A percentile compares a stretch with the other conserved stretches of the same genome.
Conservation (phyloP, 2,888 invertebrate species). For the Heliconius sara region DNA sequence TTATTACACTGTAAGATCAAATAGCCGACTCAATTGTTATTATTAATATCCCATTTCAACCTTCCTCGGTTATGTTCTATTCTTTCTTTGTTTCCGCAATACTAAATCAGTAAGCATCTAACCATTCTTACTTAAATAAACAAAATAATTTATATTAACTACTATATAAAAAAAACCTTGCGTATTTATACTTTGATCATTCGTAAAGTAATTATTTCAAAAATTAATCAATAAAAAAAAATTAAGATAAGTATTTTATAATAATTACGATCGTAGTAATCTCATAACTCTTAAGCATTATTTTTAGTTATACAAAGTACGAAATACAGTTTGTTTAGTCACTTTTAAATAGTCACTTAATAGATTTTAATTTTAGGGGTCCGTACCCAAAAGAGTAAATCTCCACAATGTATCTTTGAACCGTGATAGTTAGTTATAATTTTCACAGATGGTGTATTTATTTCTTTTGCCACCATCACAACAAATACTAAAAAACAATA, state of each 20-base stretch:
- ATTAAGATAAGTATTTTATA: too few species aligned
- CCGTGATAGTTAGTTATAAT: too few species aligned
- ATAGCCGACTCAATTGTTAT: conserved; percentile 69
- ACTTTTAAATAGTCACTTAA: neutral
- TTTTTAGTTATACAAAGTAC: neutral
- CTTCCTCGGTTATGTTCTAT: conserved; percentile 63
- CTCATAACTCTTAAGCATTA: neutral
- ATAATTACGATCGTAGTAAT: neutral
- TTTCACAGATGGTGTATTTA: too few species aligned
- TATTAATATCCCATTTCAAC: conserved; percentile 75
- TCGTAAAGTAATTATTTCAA: too few species aligned
- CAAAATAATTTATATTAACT: neutral
- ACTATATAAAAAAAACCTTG: too few species aligned
- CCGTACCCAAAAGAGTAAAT: too few species aligned
- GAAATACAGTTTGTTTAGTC: neutral
- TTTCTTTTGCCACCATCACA: too few species aligned
- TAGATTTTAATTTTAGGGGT: too few species aligned
- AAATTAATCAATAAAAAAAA: too few species aligned
- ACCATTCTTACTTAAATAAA: neutral
- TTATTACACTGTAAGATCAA: conserved; percentile 69
- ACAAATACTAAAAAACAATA: too few species aligned
- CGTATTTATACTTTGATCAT: too few species aligned
- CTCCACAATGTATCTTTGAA: too few species aligned
- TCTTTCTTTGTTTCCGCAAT: conserved; percentile 1
- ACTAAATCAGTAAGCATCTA: neutral